Conservation (phyloP, 2,888 invertebrate species). For the Cephonodes hylas region DNA sequence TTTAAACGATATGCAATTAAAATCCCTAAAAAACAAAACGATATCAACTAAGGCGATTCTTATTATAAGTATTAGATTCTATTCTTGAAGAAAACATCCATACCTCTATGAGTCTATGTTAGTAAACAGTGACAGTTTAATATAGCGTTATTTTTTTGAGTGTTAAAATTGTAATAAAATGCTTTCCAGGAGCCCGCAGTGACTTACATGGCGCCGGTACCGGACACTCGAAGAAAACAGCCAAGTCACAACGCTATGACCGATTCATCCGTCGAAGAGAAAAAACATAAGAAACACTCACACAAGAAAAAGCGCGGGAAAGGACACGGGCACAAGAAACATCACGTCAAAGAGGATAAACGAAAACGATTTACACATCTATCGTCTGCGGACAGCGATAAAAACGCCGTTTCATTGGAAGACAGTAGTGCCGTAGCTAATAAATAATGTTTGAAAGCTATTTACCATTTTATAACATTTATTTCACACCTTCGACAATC, state of each 20-base stretch:
- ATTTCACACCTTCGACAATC: too few relatives aligned
- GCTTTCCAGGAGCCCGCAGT: conserved; percentile 52
- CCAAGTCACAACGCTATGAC: conserved; percentile 22
- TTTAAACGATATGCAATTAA: too few relatives aligned
- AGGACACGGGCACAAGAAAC: conserved; percentile 47
- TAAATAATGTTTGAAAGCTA: not conserved
- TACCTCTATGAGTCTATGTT: not conserved
- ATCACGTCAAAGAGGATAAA: conserved; percentile 47
- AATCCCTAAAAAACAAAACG: too few relatives aligned
- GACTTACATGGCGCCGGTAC: conserved; percentile 69
- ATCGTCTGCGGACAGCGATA: conserved; percentile 51
- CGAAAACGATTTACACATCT: conserved; percentile 45
- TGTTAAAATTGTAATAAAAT: not conserved
- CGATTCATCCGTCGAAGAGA: conserved; percentile 34
- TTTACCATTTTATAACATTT: too few relatives aligned
- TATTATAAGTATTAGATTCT: too few relatives aligned
- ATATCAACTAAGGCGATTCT: too few relatives aligned
- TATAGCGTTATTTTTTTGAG: not conserved
- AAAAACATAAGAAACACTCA: conserved; percentile 48
- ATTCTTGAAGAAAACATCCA: too few relatives aligned
- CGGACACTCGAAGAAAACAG: conserved; percentile 42
- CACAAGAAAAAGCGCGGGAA: conserved; percentile 56
- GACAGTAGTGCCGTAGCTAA: conserved; percentile 45
- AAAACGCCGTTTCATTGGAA: conserved; percentile 53
- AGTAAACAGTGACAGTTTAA: not conserved